Evolutionary conservation across 1,140 invertebrate species (phyloP).

Genomic region (Calephelis virginiensis): DNA sequence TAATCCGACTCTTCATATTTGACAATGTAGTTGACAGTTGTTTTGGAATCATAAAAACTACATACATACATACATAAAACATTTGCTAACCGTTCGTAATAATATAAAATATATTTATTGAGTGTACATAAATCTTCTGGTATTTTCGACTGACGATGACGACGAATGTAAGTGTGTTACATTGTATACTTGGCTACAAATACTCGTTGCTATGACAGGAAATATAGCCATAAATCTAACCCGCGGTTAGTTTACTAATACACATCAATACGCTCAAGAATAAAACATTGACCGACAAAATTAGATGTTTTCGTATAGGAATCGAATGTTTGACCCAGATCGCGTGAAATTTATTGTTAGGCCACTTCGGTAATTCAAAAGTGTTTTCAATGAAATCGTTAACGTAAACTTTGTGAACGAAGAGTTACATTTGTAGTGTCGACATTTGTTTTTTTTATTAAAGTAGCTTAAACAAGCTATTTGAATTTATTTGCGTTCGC

Average conservation of each 20-base stretch:
- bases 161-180: too few species aligned
- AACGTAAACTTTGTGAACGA: not conserved
- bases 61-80: too few species aligned
- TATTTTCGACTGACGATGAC: slow-evolving; percentile 8
- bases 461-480: too few species aligned
- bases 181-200: slow-evolving; percentile 10
- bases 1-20: too few species aligned
- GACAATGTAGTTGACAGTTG: too few species aligned
- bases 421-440: not conserved
- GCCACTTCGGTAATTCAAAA: slow-evolving; percentile 34
- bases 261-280: slow-evolving; percentile 39
- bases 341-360: slow-evolving; percentile 39
- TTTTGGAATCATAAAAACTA: too few species aligned
- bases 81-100: too few species aligned
- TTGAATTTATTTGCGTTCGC: too few species aligned
- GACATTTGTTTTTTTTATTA: too few species aligned
- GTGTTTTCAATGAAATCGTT: slow-evolving; percentile 4
- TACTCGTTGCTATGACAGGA: slow-evolving; percentile 55
- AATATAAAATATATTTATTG: not conserved
- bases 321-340: slow-evolving; percentile 45
- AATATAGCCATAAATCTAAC: slow-evolving; percentile 40
- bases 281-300: slow-evolving; percentile 52
- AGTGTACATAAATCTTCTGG: not conserved
- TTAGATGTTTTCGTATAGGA: slow-evolving; percentile 54
- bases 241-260: slow-evolving; percentile 35